These are phyloP conservation scores for Bombyx mori DNA, from an alignment of 1,140 invertebrate species.

Conservation along the genomic window DNA sequence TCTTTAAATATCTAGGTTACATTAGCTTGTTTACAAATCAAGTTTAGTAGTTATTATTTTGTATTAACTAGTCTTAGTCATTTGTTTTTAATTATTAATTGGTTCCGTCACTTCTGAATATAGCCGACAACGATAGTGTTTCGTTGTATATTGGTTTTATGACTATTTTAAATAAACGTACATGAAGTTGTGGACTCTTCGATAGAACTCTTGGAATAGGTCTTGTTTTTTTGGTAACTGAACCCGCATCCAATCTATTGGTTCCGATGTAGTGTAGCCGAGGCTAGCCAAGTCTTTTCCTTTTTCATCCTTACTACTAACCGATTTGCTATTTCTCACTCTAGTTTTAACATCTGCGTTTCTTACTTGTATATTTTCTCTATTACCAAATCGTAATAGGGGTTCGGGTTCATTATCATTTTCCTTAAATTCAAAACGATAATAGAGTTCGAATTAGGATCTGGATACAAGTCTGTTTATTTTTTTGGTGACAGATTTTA, in stretches of 20 bases:
- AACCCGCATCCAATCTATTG: conserved; percentile 72
- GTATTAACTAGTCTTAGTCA: no score
- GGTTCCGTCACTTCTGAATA: no score
- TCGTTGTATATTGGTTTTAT: no score
- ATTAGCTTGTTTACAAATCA: no score
- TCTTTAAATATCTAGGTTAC: no score
- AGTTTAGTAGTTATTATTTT: no score
- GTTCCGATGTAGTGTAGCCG: conserved; percentile 42
- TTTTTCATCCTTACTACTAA: conserved; percentile 20
- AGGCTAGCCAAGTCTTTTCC: conserved; percentile 39
- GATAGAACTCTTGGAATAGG: conserved; percentile 71
- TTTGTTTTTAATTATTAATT: no score
- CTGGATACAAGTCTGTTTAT: no score
- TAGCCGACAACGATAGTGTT: no score
- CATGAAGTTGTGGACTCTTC: conserved; percentile 73
- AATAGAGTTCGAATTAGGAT: background rate
- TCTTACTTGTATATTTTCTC: conserved; percentile 20
- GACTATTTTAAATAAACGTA: conserved; percentile 22
- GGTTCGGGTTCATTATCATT: conserved; percentile 28
- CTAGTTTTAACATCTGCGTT: conserved; percentile 11
- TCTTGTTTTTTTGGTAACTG: conserved; percentile 74
- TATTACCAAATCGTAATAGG: conserved; percentile 24
- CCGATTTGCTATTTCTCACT: conserved; percentile 21
- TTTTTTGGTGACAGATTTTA: no score
- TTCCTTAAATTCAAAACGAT: conserved; percentile 11